Base-by-base conservation (phyloP, 1,140 invertebrate genomes). In the Anastatus disparis region DNA sequence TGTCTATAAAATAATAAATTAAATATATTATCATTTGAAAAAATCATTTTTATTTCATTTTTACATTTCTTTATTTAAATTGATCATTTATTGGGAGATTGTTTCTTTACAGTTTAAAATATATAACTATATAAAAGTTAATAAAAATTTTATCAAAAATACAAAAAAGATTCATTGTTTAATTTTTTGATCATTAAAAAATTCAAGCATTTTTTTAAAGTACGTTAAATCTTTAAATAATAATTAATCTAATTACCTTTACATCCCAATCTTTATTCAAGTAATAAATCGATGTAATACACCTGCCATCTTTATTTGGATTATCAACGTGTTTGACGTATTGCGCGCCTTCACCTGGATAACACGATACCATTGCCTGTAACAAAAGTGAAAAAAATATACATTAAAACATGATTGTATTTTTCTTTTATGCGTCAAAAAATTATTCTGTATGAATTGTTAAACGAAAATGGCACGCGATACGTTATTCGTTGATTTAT, bases 271-370 rank as follows among this genome's bases (percentile, higher is more conserved):
- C 90, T 79, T 93, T 90, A 84, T 99, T 99, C 50, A 98, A 88
- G 86, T 99, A 99, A 85, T 98, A 98, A 79, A 98, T 98, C 44
- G 94, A 94, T 12, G 96, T 98, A 78, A 98, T 95, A 76, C 95
- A 96, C 71, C 96, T 89, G 17, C 95, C 97, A 87, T 99, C 97
- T 79, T 91, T 89, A 81, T 97, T 97, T 17, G 97, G 96, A 89
- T 99, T 99, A 82, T 99, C 97, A 27, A 99, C 95, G 85, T 99
- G 97, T 84, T 97, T 96, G 20, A 98, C 94, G 83, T 99, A 99
- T 79, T 94, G 93, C 13, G 95, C 93, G 53, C 95, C 95, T 64
- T 92, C 90, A 15, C 96, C 96, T 9, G 96, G 96, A 84, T 99
- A 99, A 83, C 95, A 97, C 42, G 97, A 96, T 24, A 98, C 93